A percentile compares a stretch with the other conserved stretches of the same genome.
Evolutionary conservation across 2,888 invertebrate genomes (phyloP).

Genomic region (Artemia sinica): DNA sequence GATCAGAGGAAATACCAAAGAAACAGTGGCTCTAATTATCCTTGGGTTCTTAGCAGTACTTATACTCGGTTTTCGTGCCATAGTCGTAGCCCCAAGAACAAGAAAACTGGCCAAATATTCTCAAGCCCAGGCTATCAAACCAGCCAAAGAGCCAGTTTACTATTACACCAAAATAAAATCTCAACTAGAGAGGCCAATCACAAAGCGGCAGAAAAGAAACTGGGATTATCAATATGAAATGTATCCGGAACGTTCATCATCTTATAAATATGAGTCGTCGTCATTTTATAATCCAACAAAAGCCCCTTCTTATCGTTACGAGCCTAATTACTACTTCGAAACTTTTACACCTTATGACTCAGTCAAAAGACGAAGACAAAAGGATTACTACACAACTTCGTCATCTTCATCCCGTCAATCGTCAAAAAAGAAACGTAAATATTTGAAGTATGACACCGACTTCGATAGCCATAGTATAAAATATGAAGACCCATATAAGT

Average conservation of each 20-base stretch:
- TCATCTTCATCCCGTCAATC: not conserved
- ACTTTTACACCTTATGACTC: not conserved
- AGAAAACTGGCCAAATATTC: not conserved
- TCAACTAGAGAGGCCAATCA: not conserved
- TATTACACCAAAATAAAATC: not conserved
- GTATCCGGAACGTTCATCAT: too few relatives aligned
- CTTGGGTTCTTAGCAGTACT: not conserved
- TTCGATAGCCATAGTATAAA: too few relatives aligned
- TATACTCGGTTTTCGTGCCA: not conserved
- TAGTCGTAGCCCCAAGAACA: not conserved
- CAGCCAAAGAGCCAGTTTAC: not conserved
- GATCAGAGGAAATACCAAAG: not conserved
- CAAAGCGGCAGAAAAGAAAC: not conserved
- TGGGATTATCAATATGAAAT: not conserved
- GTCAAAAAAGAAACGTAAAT: too few relatives aligned
- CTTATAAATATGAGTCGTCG: too few relatives aligned
- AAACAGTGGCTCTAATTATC: not conserved
- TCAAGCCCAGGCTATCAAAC: not conserved
- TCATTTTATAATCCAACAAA: not conserved
- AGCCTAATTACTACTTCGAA: not conserved
- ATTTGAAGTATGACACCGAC: not conserved
- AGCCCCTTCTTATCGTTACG: conserved; percentile 9
- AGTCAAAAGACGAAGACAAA: not conserved
- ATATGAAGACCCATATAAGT: not conserved
- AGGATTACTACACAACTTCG: not conserved